phyloP scores from a whole-genome alignment of 2,797 vertebrate species.

The Luscinia megarhynchos region DNA sequence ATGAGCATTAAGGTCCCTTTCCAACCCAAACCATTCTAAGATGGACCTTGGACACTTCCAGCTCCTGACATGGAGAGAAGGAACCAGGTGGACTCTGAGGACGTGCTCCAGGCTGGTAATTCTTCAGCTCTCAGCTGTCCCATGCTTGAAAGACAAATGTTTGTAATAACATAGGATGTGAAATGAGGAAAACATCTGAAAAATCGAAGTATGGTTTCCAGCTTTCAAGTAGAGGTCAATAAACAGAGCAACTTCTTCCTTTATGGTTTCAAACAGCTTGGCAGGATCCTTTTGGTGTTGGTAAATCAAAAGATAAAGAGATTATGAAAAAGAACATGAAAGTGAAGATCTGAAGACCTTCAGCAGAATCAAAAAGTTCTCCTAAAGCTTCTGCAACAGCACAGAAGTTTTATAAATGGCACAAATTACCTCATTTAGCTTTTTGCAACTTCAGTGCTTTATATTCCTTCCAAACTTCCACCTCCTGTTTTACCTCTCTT shows the following conservation, averaged over 20 bases:
- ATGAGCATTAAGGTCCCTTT: not conserved
- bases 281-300: not conserved
- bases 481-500: not conserved
- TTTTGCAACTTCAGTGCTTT: not conserved
- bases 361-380: not conserved
- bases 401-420: not conserved
- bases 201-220: not conserved
- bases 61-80: not conserved
- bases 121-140: not conserved
- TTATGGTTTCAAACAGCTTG: not conserved
- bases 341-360: slow-evolving; percentile 18
- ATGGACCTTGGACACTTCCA: not conserved
- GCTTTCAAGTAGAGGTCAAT: slow-evolving; percentile 24
- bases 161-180: not conserved
- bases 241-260: not conserved
- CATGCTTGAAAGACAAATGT: not conserved
- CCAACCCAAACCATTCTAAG: not conserved
- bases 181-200: not conserved
- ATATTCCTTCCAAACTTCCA: not conserved
- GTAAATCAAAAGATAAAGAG: not conserved
- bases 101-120: not conserved
- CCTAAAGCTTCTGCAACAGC: not conserved
- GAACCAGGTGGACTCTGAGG: not conserved
- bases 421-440: not conserved
- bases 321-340: slow-evolving; percentile 25